Conservation (phyloP, 1,140 invertebrate genomes). For the Megalonaias nervosa region DNA sequence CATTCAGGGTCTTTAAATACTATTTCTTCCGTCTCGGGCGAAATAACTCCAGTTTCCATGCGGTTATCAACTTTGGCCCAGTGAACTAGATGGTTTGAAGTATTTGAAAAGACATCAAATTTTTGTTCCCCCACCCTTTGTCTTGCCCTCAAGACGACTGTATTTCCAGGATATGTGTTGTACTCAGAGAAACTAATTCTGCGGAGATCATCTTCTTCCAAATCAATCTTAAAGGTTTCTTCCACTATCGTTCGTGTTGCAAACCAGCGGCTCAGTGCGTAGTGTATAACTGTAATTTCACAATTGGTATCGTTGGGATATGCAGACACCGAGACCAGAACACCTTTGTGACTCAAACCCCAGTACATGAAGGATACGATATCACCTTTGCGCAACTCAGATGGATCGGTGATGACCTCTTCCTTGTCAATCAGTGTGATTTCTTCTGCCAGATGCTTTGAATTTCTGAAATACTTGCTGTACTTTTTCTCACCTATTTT, state of each 20-base stretch:
- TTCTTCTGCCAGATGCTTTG: slow-evolving; percentile 16
- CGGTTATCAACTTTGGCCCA: slow-evolving; percentile 24
- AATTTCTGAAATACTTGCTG: neutral
- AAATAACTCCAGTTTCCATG: too few species aligned
- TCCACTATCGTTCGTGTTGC: slow-evolving; percentile 21
- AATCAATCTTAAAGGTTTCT: slow-evolving; percentile 10
- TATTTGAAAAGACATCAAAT: slow-evolving; percentile 5
- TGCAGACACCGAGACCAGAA: neutral
- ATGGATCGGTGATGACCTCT: neutral
- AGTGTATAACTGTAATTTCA: slow-evolving; percentile 15
- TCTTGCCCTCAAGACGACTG: slow-evolving; percentile 16
- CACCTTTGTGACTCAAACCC: slow-evolving; percentile 12
- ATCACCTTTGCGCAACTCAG: slow-evolving; percentile 5
- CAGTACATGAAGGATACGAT: slow-evolving; percentile 15
- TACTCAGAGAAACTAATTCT: slow-evolving; percentile 1
- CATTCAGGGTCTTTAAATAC: too few species aligned
- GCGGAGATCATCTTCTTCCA: neutral
- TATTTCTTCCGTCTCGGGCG: too few species aligned
- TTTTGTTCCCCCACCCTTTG: slow-evolving; percentile 9
- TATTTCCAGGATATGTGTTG: slow-evolving; percentile 5
- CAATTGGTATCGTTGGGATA: neutral
- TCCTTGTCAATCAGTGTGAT: slow-evolving; percentile 7
- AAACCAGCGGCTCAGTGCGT: neutral
- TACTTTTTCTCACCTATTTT: slow-evolving; percentile 15
- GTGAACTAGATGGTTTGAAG: slow-evolving; percentile 13